Evolutionary conservation across 1,140 invertebrate genomes (phyloP).

Genomic region (Pantala flavescens): DNA sequence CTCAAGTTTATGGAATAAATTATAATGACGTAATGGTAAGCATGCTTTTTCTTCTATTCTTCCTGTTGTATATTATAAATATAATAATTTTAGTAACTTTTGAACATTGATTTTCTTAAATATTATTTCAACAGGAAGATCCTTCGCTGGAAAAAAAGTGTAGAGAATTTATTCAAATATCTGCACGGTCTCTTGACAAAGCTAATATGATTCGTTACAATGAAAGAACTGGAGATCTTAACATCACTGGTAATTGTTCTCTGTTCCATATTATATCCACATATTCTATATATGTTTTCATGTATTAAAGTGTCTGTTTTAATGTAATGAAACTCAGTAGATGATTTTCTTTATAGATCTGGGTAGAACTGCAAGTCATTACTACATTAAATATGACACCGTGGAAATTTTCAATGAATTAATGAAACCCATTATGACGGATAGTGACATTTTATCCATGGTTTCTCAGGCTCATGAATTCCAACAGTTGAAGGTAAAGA

Average conservation of each 20-base stretch:
- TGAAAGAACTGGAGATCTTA: slow-evolving; percentile 67
- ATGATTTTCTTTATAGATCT: slow-evolving; percentile 51
- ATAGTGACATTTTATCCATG: slow-evolving; percentile 76
- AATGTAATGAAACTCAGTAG: background rate
- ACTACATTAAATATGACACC: slow-evolving; percentile 95
- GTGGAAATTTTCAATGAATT: slow-evolving; percentile 80
- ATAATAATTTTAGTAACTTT: too few species aligned
- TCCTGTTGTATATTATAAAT: background rate
- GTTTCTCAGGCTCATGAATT: slow-evolving; percentile 90
- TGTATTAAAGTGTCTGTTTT: slow-evolving; percentile 14
- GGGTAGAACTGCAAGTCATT: slow-evolving; percentile 93
- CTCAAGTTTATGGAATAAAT: slow-evolving; percentile 77
- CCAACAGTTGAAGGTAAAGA: slow-evolving; percentile 78
- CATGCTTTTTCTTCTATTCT: slow-evolving; percentile 19
- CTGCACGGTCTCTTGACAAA: slow-evolving; percentile 79
- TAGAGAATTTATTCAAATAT: slow-evolving; percentile 60
- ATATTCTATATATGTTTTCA: slow-evolving; percentile 5
- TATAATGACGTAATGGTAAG: slow-evolving; percentile 48
- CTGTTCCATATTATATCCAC: too few species aligned
- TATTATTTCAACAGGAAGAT: slow-evolving; percentile 50
- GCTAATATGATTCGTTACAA: slow-evolving; percentile 91
- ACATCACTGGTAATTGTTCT: slow-evolving; percentile 52
- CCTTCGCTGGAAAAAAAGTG: slow-evolving; percentile 60
- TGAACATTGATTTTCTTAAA: background rate
- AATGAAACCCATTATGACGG: slow-evolving; percentile 68